Evolutionary conservation across 2,888 invertebrate genomes (phyloP), one percentile per base, ranked within the genome.

Genomic region (Watsonalla binaria): DNA sequence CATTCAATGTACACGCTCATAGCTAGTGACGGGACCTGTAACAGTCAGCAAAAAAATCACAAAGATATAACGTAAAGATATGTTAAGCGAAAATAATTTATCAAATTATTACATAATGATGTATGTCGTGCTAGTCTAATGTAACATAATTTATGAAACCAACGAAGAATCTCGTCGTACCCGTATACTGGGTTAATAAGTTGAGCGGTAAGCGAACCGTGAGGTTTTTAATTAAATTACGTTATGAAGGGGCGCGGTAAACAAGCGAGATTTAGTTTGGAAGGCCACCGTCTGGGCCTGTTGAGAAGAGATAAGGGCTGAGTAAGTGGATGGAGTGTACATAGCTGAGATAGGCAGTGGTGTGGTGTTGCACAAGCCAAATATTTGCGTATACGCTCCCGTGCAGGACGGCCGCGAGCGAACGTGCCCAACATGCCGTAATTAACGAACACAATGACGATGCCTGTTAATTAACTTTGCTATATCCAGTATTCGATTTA

Each of bases 211-310:
- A 61, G 60, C 60, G 58, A 57, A 58, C 62, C 63, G 63, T 57
- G 66, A 70, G 70, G 68, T 74, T 80, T 84, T 80, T 81, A 83
- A 84, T 84, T 80, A 80, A 79, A 83, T 78, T 68, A 71, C 71
- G 68, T 70, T 74, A 69, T 76, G 74, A 78, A 78, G 76, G 78
- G 72, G 75, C 66, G 67, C 65, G 62, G 74, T 74, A 79, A 78
- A 80, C 76, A 78, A 73, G 70, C 68, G 69, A 73, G 75, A 74
- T 76, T 78, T 72, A 78, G 77, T 76, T 77, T 62, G 63, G 66
- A 75, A 74, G 72, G 73, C 72, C 59, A 39, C 62, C 61, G 61
- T 62, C 63, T 62, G 72, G 71, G 76, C 70, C 81, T 82, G 84
- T 69, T 64, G 65, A 71, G 65, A 63, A 62, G 56, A 82, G 86